phyloP scores from a whole-genome alignment of 2,888 invertebrate species.

The Lepidonotus clava region DNA sequence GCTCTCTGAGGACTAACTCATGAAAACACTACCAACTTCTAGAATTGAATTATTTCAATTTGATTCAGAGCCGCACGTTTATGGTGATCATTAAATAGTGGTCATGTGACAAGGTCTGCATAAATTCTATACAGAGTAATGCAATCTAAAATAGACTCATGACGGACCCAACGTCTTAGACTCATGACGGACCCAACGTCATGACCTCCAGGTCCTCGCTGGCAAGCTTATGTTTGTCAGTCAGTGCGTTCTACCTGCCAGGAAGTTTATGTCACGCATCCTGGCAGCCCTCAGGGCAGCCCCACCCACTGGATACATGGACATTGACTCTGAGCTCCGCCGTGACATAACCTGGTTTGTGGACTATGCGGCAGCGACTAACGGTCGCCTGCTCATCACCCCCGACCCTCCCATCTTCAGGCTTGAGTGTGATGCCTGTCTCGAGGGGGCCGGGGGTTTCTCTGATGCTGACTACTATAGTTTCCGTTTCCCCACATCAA shows the following conservation, averaged over 20 bases:
- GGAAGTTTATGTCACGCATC: background rate
- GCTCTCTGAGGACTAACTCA: no score
- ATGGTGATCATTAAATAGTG: no score
- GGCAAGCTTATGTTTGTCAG: background rate
- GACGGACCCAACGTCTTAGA: no score
- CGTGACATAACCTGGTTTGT: background rate
- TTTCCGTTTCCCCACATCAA: background rate
- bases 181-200: no score
- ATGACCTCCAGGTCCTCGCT: background rate
- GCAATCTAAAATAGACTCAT: no score
- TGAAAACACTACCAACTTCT: no score
- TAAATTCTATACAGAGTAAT: no score
- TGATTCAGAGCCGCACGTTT: no score
- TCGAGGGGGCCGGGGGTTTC: background rate
- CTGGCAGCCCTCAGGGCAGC: background rate
- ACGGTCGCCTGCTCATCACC: background rate
- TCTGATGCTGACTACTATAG: background rate
- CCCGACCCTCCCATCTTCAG: background rate
- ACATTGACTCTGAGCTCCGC: no score
- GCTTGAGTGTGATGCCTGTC: slow-evolving; percentile 12
- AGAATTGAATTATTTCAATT: no score
- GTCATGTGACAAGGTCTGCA: no score
- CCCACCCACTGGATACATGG: no score
- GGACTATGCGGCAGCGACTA: background rate
- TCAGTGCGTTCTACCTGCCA: background rate